Base-by-base conservation (phyloP, 2,888 invertebrate species). In the Nebria brevicollis region DNA sequence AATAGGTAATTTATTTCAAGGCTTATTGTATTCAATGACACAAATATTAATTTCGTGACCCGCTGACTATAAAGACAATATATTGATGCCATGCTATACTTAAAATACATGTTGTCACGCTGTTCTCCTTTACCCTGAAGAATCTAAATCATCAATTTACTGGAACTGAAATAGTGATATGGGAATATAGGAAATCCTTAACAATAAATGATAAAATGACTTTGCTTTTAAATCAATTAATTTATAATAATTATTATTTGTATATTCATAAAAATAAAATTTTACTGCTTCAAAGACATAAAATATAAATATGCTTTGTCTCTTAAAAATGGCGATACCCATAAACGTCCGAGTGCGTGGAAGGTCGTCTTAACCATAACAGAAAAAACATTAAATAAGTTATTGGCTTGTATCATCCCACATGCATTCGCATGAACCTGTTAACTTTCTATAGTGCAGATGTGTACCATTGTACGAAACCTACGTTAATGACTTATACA, bases 391-490 rank as follows among this genome's bases (percentile, higher is more conserved):
- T 68, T n/a, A 68, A 68, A 26, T 68, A 68, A 68, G 68, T 68
- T 68, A 68, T 68, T 25, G 68, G 26, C 54, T 54, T 54, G 54
- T 54, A 54, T 8, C 54, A 54, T 68, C 68, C 25, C 26, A 73
- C 26, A 26, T 73, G 7, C 43, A 41, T 73, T 26, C 75, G 34
- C 75, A 65, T 65, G 65, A 75, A 75, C 75, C 75, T 75, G 75
- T 64, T 43, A 65, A 75, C 75, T 75, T 75, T 75, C 75, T 65
- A 75, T 54, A 34, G 54, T 26, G 75, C 75, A 74, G 75, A 75
- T 75, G 75, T 64, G 26, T 68, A 3, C 66, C 75, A 75, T 75
- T n/a, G 65, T 75, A 20, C 4, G 26, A 8, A 68, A 26, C 68
- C 68, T 26, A 68, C 15, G 10, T 2, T 72, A 54, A 54, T 54